phyloP scores from a whole-genome alignment of 2,888 invertebrate genomes.

The Acleris cristana region DNA sequence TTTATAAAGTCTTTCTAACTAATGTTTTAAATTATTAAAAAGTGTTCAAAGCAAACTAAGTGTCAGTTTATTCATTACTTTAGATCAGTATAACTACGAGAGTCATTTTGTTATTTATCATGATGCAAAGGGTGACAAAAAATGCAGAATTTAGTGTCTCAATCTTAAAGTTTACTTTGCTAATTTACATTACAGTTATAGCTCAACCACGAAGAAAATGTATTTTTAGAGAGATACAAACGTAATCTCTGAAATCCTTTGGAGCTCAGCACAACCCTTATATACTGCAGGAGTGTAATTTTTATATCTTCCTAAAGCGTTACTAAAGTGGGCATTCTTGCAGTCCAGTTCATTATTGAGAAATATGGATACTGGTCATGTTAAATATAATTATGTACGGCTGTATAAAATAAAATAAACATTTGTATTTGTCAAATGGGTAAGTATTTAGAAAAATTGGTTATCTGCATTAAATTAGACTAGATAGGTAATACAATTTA shows the following conservation, averaged over 20 bases:
- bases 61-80: too few relatives aligned
- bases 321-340: slow-evolving; percentile 20
- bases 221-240: slow-evolving; percentile 8
- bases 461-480: too few relatives aligned
- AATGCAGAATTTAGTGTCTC: not conserved
- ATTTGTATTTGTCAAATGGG: too few relatives aligned
- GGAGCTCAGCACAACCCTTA: slow-evolving; percentile 6
- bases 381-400: not conserved
- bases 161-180: not conserved
- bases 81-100: too few relatives aligned
- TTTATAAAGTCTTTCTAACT: not conserved
- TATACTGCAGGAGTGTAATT: slow-evolving; percentile 16
- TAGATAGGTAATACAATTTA: too few relatives aligned
- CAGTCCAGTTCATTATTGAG: slow-evolving; percentile 1
- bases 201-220: not conserved
- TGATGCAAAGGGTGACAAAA: not conserved
- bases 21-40: not conserved
- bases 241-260: slow-evolving; percentile 15
- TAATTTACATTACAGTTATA: not conserved
- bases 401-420: too few relatives aligned
- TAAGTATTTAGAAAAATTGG: too few relatives aligned
- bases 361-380: not conserved
- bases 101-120: not conserved
- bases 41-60: not conserved
- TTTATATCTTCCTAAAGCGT: slow-evolving; percentile 22